A percentile compares a stretch with the other conserved stretches of the same genome.
These are phyloP conservation scores for Scomberomorus guttatus DNA, from an alignment of 2,797 vertebrate species.

Conservation along the genomic window DNA sequence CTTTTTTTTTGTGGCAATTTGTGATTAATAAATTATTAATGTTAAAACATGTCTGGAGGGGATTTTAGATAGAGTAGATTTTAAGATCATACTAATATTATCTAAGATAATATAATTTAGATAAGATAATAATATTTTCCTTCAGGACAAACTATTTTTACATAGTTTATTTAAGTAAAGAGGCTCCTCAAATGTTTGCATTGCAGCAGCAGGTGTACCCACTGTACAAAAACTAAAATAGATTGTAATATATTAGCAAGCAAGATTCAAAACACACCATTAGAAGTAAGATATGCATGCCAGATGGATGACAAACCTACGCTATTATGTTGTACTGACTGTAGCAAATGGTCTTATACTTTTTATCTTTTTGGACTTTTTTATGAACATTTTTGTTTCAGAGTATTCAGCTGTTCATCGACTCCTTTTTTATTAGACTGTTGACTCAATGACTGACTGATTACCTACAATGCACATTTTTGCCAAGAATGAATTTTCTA, in stretches of 20 bases:
- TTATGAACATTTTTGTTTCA: slow-evolving; percentile 17
- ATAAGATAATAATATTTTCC: too few relatives aligned
- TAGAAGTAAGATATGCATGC: slow-evolving; percentile 27
- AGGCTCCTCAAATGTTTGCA: too few relatives aligned
- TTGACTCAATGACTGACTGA: neutral
- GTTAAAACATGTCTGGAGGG: too few relatives aligned
- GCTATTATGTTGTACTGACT: slow-evolving; percentile 30
- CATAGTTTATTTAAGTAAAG: neutral
- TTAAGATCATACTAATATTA: too few relatives aligned
- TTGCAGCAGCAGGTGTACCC: slow-evolving; percentile 10
- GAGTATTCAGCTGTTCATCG: slow-evolving; percentile 22
- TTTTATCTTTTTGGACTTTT: slow-evolving; percentile 38
- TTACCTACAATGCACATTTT: neutral
- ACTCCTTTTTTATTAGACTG: neutral
- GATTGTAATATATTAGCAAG: slow-evolving; percentile 10
- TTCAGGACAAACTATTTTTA: too few relatives aligned
- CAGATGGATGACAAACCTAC: slow-evolving; percentile 44
- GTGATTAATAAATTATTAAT: too few relatives aligned
- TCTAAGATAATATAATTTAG: too few relatives aligned
- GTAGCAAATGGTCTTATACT: neutral
- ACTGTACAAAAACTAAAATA: neutral
- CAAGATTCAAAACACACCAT: slow-evolving; percentile 4
- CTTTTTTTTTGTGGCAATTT: too few relatives aligned
- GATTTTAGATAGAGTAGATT: too few relatives aligned
- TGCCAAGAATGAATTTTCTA: neutral